These are phyloP conservation scores for Glaucomys volans DNA, from an alignment of 2,113 vertebrate species.

Conservation along the genomic window DNA sequence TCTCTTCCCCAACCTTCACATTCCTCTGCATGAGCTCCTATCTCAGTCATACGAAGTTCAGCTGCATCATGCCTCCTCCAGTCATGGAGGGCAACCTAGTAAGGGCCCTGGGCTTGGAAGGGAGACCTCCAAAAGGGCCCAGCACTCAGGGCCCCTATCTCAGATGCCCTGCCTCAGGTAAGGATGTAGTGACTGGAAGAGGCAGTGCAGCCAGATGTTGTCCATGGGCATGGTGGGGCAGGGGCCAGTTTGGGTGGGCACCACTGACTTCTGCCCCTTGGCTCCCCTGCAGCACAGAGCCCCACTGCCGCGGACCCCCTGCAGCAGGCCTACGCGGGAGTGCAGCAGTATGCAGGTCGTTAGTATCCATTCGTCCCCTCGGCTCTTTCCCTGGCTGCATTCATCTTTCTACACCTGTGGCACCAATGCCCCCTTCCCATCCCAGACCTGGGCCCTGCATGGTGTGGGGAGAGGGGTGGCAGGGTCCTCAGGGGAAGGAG, in stretches of 20 bases:
- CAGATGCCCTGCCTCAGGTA: background rate
- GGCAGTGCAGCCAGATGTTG: background rate
- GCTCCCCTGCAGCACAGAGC: conserved; percentile 95
- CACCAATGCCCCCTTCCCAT: background rate
- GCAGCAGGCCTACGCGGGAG: conserved; percentile 99
- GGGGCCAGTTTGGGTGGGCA: background rate
- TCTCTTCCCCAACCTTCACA: background rate
- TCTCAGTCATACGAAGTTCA: background rate
- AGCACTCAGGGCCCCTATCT: background rate
- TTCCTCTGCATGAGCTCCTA: background rate
- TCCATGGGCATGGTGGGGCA: background rate
- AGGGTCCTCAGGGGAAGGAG: background rate
- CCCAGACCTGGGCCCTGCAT: background rate
- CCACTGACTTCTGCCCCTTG: conserved; percentile 77
- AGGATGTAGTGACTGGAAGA: background rate
- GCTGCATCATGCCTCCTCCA: background rate
- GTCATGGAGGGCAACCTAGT: background rate
- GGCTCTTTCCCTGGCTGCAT: conserved; percentile 73
- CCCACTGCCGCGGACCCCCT: conserved; percentile 98
- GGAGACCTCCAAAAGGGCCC: background rate
- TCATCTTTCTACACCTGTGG: background rate
- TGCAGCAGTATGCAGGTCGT: conserved; percentile 99
- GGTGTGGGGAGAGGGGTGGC: no score
- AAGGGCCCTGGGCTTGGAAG: background rate
- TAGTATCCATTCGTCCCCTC: conserved; percentile 91